phyloP scores from a whole-genome alignment of 2,113 vertebrate genomes.

The Cyprinus carpio region DNA sequence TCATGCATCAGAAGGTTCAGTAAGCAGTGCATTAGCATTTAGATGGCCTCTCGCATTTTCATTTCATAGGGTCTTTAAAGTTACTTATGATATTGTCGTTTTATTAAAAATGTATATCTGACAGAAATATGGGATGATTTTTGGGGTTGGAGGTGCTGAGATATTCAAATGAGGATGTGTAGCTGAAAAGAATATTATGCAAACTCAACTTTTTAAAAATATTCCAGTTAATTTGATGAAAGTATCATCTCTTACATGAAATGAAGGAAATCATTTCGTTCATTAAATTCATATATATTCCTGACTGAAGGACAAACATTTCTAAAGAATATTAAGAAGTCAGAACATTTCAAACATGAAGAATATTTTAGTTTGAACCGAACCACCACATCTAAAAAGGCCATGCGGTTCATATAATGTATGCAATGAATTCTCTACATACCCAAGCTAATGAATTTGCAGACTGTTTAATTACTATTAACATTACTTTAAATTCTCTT shows the following conservation, averaged over 20 bases:
- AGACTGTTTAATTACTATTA: background rate
- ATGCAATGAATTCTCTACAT: background rate
- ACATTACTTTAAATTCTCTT: background rate
- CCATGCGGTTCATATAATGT: background rate
- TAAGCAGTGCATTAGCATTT: conserved; percentile 27
- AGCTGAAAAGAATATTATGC: background rate
- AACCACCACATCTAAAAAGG: background rate
- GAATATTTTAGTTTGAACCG: background rate
- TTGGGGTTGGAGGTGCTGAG: background rate
- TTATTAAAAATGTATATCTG: conserved; percentile 1
- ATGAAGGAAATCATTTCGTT: background rate
- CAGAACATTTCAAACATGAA: background rate
- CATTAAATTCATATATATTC: background rate
- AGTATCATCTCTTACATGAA: background rate
- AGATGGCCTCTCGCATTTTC: background rate
- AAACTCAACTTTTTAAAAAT: background rate
- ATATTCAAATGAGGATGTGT: background rate
- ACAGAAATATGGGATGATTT: background rate
- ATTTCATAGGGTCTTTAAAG: background rate
- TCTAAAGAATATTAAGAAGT: background rate
- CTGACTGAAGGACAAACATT: background rate
- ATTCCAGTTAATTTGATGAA: background rate
- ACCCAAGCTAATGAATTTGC: background rate
- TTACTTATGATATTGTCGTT: background rate
- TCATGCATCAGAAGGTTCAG: background rate